Evolutionary conservation across 1,140 invertebrate genomes (phyloP).

Genomic region (Ceratitis capitata): DNA sequence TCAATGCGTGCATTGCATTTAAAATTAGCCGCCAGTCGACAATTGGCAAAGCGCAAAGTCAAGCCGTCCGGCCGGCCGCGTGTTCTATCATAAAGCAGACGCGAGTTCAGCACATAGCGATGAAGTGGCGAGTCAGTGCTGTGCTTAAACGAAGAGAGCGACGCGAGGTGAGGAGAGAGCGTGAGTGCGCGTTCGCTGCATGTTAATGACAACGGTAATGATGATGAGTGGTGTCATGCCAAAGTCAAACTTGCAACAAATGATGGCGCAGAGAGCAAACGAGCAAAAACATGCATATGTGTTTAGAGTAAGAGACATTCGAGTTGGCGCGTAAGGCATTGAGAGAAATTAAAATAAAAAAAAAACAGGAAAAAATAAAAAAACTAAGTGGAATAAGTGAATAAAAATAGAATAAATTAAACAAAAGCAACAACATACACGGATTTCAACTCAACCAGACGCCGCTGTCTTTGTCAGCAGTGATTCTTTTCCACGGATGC

Average conservation of each 20-base stretch:
- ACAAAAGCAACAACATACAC: not conserved
- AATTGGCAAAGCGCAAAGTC: not conserved
- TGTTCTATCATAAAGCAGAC: too few relatives aligned
- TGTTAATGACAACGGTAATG: conserved; percentile 32
- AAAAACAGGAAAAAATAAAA: not conserved
- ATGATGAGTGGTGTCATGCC: conserved; percentile 22
- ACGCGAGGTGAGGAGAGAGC: not conserved
- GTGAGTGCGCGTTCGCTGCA: not conserved
- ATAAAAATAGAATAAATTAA: not conserved
- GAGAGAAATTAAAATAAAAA: not conserved
- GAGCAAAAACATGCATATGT: not conserved
- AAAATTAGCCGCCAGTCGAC: conserved; percentile 35
- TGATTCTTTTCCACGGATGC: conserved; percentile 5
- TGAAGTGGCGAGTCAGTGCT: not conserved
- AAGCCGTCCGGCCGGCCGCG: not conserved
- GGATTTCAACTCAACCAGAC: not conserved
- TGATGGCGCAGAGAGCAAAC: not conserved
- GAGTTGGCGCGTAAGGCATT: too few relatives aligned
- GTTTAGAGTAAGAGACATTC: not conserved
- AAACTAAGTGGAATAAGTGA: not conserved
- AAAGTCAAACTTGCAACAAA: conserved; percentile 19
- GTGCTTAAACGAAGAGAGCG: not conserved
- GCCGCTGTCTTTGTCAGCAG: not conserved
- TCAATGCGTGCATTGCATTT: conserved; percentile 31
- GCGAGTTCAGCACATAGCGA: not conserved